These are phyloP conservation scores for Zoroaster sp. DNA, from an alignment of 53 echinoderm and acorn worm genomes.

Conservation along the genomic window DNA sequence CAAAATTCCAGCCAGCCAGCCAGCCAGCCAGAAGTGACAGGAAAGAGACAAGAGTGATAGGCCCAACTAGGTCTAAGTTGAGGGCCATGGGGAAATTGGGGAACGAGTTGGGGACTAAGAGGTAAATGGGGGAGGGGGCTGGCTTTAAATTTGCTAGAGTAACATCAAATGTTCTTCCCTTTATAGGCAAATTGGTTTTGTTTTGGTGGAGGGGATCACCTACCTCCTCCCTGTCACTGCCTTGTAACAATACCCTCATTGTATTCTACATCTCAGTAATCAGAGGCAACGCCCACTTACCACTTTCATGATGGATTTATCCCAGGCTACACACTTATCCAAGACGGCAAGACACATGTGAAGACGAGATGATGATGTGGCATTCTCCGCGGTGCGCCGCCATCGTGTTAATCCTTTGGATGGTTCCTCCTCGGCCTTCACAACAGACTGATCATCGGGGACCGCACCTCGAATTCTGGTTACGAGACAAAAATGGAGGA, in stretches of 20 bases:
- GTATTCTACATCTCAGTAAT: not conserved
- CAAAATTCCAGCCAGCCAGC: no score
- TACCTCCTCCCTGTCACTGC: no score
- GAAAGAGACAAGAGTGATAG: no score
- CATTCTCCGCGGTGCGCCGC: constrained; percentile 76
- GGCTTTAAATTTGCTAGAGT: no score
- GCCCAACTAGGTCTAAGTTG: no score
- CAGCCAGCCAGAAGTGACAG: no score
- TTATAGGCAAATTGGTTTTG: no score
- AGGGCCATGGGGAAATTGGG: no score
- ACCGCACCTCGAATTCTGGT: not conserved
- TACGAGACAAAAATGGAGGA: not conserved
- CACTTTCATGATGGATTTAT: constrained; percentile 99
- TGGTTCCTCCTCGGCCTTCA: constrained; percentile 71
- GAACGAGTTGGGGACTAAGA: no score
- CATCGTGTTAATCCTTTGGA: constrained; percentile 80
- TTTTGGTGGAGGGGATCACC: not conserved
- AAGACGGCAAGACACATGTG: constrained; percentile 86
- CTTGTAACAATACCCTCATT: not conserved
- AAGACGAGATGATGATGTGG: constrained; percentile 83
- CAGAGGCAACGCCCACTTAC: constrained; percentile 54
- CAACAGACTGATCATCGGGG: not conserved
- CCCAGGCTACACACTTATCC: constrained; percentile 94
- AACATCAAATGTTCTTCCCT: no score
- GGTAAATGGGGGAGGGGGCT: no score